Percentiles rank a stretch among this genome's conserved stretches.
Conservation (phyloP, 2,888 invertebrate genomes). For the Rugalucina vietnamica region DNA sequence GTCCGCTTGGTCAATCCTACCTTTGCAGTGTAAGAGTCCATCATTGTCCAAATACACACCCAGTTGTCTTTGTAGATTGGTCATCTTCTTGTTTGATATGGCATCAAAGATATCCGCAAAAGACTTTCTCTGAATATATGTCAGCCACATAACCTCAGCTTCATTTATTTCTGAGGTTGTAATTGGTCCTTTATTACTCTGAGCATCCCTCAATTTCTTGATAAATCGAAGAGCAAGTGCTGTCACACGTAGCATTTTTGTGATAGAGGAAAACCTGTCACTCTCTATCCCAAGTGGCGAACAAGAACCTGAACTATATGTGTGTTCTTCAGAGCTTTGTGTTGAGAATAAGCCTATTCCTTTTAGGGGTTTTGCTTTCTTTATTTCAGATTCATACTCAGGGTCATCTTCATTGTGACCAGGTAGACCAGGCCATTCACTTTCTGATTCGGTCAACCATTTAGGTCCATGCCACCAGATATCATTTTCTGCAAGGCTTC, state of each 20-base stretch:
- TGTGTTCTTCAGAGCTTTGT: no score
- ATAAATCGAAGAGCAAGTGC: constrained; percentile 2
- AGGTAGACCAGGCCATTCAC: no score
- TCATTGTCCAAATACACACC: not conserved
- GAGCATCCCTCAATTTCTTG: not conserved
- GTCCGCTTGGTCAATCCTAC: constrained; percentile 11
- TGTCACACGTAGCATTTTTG: constrained; percentile 14
- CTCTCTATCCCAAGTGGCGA: no score
- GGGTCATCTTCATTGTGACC: no score
- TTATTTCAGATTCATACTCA: no score
- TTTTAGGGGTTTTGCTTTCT: no score
- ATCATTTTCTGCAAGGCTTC: no score
- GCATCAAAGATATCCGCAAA: not conserved
- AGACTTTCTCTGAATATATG: not conserved
- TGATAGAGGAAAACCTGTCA: not conserved
- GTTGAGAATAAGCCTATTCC: no score
- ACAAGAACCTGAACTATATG: no score
- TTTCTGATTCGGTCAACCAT: no score
- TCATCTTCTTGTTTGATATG: not conserved
- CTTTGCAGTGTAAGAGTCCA: constrained; percentile 2
- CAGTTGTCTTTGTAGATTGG: constrained; percentile 5
- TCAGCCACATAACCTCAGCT: constrained; percentile 6
- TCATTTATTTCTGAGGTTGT: not conserved
- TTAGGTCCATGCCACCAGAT: no score
- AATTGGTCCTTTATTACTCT: not conserved